Percentiles rank a stretch among this genome's conserved stretches.
These are phyloP conservation scores for Carollia perspicillata DNA, from an alignment of 2,113 vertebrate genomes.

Conservation along the genomic window DNA sequence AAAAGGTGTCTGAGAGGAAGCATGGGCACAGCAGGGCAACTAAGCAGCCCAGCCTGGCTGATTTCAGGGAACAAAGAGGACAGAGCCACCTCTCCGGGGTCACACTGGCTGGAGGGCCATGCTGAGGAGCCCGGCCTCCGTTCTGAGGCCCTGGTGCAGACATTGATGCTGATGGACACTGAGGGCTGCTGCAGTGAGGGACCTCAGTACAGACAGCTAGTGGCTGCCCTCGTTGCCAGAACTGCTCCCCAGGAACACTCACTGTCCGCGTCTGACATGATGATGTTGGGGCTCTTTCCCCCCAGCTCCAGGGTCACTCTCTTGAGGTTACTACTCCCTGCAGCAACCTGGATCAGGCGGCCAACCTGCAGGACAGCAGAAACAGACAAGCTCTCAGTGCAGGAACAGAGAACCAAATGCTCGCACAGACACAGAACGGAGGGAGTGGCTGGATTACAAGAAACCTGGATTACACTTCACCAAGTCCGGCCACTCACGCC, in stretches of 20 bases:
- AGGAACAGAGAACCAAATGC: not conserved
- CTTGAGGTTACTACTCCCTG: conserved; percentile 94
- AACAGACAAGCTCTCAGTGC: not conserved
- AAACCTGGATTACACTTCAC: not conserved
- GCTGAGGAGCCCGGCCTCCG: not conserved
- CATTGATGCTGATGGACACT: rapidly evolving
- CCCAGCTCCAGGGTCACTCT: conserved; percentile 96
- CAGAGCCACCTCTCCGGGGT: not conserved
- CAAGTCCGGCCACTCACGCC: not conserved
- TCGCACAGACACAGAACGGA: not conserved
- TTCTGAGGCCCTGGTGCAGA: not conserved
- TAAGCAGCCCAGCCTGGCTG: not conserved
- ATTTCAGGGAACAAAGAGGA: not conserved
- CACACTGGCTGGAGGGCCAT: rapidly evolving
- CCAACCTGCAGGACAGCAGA: conserved; percentile 86
- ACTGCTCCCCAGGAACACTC: conserved; percentile 25
- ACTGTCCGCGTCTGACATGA: conserved; percentile 95
- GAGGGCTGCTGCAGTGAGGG: rapidly evolving
- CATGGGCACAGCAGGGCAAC: rapidly evolving
- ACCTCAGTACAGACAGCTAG: not conserved
- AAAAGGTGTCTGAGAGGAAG: not conserved
- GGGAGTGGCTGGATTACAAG: not conserved
- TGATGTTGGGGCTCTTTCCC: conserved; percentile 97
- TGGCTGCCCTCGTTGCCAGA: not conserved
- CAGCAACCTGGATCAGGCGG: conserved; percentile 92